Base-by-base conservation (phyloP, 2,797 vertebrate species). In the Eulemur albifrons region DNA sequence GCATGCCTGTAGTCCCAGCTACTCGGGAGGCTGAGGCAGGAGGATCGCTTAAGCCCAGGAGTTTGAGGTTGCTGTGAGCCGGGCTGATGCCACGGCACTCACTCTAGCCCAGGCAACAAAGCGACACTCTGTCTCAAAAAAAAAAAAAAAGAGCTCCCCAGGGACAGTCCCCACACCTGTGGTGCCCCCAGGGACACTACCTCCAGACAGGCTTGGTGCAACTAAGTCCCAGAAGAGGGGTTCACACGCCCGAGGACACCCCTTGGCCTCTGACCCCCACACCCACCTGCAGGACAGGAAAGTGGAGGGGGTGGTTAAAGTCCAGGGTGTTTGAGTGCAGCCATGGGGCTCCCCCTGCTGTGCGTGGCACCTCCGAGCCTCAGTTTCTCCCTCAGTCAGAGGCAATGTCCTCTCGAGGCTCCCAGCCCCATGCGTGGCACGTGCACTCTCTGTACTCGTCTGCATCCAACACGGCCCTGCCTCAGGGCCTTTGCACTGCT, bases 371-470 rank as follows among this genome's bases (percentile, higher is more conserved):
- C 32, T 59, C 57, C 54, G 35, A 45, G 59, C 54, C 73, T 65
- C 40, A 38, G 67, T n/a, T 38, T 13, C 48, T 54, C 32, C 30
- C 8, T 11, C 7, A 1, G 21, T 79, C 52, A 70, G 25, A 50
- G 14, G 40, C 18, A 30, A 35, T 0, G 1, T 20, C 32, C 25
- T 9, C 67, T 2, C 7, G 17, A n/a, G 77, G 83, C 21, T 30
- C 67, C 50, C 20, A 0, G 5, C 23, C 21, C 13, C 0, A 54
- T 0, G 15, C 0, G 0, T 5, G 30, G 27, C 48, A 4, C 30
- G 13, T 13, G 13, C 45, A 43, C 21, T 18, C 5, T 25, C 77
- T 17, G 1, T 0, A 38, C 50, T 27, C 59, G 30, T 18, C 40
- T 52, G 4, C 15, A 30, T 12, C 7, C 15, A 23, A 9, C 54